Percentiles rank a stretch among this genome's conserved stretches.
Conservation (phyloP, 2,113 vertebrate species). For the Rhagologus leucostigma region DNA sequence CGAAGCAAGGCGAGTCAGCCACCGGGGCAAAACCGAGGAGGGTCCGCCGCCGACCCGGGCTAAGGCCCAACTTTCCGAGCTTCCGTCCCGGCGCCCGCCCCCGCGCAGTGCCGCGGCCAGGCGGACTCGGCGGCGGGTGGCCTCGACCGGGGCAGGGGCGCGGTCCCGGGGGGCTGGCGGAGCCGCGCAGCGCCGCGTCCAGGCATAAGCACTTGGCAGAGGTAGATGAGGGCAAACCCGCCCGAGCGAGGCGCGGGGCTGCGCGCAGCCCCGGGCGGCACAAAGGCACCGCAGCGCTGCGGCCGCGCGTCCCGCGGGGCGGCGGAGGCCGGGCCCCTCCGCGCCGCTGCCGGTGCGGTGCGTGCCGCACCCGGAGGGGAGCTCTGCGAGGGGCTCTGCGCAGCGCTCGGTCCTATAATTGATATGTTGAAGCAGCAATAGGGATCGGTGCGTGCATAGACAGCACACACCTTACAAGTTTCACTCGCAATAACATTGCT, state of each 20-base stretch:
- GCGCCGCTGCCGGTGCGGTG: not conserved
- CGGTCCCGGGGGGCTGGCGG: too few relatives aligned
- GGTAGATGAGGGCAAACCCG: too few relatives aligned
- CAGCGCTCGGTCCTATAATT: not conserved
- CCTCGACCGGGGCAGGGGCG: not conserved
- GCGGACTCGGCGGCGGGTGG: not conserved
- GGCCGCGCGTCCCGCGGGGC: not conserved
- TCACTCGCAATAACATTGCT: slow-evolving; percentile 42
- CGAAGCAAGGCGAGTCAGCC: not conserved
- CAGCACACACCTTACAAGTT: slow-evolving; percentile 58
- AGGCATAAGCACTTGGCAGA: too few relatives aligned
- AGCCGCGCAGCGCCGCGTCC: too few relatives aligned
- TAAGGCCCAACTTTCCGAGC: not conserved
- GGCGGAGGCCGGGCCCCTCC: not conserved
- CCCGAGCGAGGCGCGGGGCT: too few relatives aligned
- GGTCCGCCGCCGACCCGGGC: not conserved
- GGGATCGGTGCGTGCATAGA: not conserved
- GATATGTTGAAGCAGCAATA: not conserved
- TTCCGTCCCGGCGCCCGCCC: not conserved
- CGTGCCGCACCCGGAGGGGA: not conserved
- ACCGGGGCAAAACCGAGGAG: too few relatives aligned
- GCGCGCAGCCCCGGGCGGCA: too few relatives aligned
- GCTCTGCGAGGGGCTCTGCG: not conserved
- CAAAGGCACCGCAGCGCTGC: not conserved
- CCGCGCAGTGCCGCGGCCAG: not conserved